These are phyloP conservation scores for Regulus satrapa DNA, from an alignment of 2,113 vertebrate species.

Conservation along the genomic window DNA sequence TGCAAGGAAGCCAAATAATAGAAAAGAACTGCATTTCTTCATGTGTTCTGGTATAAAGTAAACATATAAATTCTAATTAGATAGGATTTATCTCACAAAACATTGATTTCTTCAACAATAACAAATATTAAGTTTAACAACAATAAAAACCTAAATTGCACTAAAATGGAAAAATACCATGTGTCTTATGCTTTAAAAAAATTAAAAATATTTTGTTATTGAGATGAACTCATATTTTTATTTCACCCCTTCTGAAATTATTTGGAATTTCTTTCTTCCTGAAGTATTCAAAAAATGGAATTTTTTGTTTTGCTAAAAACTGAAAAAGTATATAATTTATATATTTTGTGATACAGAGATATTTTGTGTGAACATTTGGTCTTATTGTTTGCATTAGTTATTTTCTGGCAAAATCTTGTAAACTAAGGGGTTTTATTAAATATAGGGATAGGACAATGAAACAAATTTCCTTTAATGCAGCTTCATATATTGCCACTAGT, in stretches of 20 bases:
- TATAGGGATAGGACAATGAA: neutral
- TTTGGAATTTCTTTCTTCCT: neutral
- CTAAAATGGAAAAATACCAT: neutral
- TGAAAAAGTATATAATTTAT: neutral
- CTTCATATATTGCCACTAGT: neutral
- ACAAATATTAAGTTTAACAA: neutral
- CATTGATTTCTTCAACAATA: neutral
- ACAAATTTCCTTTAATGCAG: neutral
- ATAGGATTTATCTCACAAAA: neutral
- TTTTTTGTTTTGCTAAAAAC: neutral
- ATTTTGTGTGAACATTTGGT: neutral
- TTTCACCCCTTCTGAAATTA: neutral
- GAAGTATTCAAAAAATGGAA: accelerated
- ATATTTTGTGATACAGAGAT: neutral
- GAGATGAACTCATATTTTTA: neutral
- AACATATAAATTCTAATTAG: neutral
- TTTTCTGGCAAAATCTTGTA: neutral
- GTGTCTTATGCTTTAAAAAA: neutral
- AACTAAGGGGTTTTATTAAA: neutral
- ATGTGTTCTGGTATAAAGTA: neutral
- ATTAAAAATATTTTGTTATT: neutral
- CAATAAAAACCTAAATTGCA: neutral
- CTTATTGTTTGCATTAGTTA: neutral
- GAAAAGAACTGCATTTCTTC: neutral
- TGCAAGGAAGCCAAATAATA: neutral